Percentiles rank a stretch among this genome's conserved stretches.
phyloP scores from a whole-genome alignment of 1,140 invertebrate species.

The Drosophila kanapiae region DNA sequence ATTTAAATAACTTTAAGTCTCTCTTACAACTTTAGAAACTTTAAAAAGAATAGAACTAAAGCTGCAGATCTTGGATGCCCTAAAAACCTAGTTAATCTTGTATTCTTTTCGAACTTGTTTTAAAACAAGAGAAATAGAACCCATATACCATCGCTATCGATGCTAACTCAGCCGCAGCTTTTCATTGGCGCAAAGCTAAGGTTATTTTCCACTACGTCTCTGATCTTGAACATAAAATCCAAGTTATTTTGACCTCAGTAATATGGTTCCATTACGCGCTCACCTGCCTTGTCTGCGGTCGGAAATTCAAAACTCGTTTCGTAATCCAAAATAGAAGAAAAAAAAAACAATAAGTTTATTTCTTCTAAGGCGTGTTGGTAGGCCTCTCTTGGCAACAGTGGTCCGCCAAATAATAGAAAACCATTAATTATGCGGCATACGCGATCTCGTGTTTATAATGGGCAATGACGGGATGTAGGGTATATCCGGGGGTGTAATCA shows the following conservation, averaged over 20 bases:
- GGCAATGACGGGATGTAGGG: background rate
- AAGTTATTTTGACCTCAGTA: constrained; percentile 66
- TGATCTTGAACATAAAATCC: constrained; percentile 48
- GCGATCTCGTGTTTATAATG: constrained; percentile 3
- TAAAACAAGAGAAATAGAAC: constrained; percentile 1
- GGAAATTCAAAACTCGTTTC: constrained; percentile 70
- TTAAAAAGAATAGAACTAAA: background rate
- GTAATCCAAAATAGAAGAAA: constrained; percentile 40
- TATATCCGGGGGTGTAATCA: background rate
- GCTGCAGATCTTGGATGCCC: background rate
- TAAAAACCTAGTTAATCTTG: constrained; percentile 8
- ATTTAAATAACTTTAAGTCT: background rate
- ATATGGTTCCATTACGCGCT: constrained; percentile 61
- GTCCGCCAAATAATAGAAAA: constrained; percentile 46
- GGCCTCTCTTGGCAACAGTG: constrained; percentile 66
- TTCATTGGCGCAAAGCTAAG: constrained; percentile 21
- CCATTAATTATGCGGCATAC: constrained; percentile 52
- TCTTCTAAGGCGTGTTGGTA: constrained; percentile 27
- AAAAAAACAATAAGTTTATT: constrained; percentile 27
- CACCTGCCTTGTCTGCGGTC: constrained; percentile 52
- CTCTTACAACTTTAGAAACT: background rate
- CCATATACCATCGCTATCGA: constrained; percentile 4
- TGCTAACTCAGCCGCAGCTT: constrained; percentile 20
- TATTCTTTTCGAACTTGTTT: constrained; percentile 26
- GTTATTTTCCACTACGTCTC: constrained; percentile 68